These are phyloP conservation scores for Keiferia lycopersicella DNA, from an alignment of 2,888 invertebrate species.

Conservation along the genomic window DNA sequence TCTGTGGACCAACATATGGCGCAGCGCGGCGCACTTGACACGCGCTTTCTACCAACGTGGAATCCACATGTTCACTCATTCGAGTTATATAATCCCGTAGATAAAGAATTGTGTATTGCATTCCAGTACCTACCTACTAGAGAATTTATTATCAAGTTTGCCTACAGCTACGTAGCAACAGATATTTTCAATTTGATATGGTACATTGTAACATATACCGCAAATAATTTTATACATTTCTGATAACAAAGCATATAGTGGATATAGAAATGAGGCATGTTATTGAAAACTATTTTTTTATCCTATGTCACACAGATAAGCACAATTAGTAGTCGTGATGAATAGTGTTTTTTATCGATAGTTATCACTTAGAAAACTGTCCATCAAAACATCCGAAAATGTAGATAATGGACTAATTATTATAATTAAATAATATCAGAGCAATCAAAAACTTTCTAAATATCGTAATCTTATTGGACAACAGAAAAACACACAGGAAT, in stretches of 20 bases:
- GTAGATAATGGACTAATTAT: too few relatives aligned
- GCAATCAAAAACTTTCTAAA: too few relatives aligned
- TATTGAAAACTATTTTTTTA: background rate
- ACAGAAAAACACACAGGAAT: too few relatives aligned
- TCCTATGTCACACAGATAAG: background rate
- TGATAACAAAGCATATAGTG: background rate
- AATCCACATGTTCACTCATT: conserved; percentile 19
- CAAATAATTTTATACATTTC: conserved; percentile 17
- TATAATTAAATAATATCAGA: too few relatives aligned
- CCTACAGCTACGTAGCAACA: background rate
- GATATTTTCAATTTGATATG: conserved; percentile 15
- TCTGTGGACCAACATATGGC: too few relatives aligned
- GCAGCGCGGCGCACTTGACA: background rate
- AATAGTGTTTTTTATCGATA: background rate
- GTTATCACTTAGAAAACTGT: background rate
- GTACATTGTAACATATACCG: conserved; percentile 9
- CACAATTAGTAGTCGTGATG: background rate
- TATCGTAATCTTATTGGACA: too few relatives aligned
- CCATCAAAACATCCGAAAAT: background rate
- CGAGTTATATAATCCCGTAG: conserved; percentile 35
- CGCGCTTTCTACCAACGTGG: conserved; percentile 13
- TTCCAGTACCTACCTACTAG: conserved; percentile 9
- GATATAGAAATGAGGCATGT: background rate
- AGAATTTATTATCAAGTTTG: conserved; percentile 10
- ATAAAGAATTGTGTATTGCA: conserved; percentile 39